Conservation (phyloP, 2,888 invertebrate genomes). For the Branchinecta sandiegonensis region DNA sequence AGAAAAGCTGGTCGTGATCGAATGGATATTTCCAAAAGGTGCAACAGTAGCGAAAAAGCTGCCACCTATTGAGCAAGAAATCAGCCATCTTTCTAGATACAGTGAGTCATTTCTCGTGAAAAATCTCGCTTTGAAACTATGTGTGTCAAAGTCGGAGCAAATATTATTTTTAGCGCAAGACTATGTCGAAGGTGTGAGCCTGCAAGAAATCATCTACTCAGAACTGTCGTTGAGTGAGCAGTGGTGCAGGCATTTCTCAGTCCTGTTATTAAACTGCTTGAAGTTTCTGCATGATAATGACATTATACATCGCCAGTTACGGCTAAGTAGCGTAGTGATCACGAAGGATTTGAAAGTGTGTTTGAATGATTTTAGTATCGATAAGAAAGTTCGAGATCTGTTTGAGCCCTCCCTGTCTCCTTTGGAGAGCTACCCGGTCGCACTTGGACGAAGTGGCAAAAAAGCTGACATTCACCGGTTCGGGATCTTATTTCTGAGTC, state of each 20-base stretch:
- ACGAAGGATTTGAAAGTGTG: not conserved
- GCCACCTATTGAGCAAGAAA: constrained; percentile 57
- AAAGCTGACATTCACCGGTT: constrained; percentile 58
- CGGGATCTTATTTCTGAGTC: constrained; percentile 51
- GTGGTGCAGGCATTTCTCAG: constrained; percentile 19
- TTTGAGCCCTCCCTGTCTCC: not conserved
- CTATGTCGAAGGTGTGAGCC: constrained; percentile 52
- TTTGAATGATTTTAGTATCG: constrained; percentile 9
- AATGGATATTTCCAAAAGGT: constrained; percentile 15
- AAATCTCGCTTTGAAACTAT: constrained; percentile 54
- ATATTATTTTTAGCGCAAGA: constrained; percentile 36
- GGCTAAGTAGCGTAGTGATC: not conserved
- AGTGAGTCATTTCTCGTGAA: constrained; percentile 56
- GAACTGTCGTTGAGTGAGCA: constrained; percentile 15
- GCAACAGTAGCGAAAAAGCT: constrained; percentile 37
- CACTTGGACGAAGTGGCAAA: constrained; percentile 42
- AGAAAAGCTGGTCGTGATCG: constrained; percentile 19
- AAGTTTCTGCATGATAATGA: constrained; percentile 23
- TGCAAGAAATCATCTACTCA: constrained; percentile 34
- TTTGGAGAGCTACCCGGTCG: constrained; percentile 34
- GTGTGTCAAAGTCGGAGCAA: constrained; percentile 29
- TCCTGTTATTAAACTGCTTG: constrained; percentile 17
- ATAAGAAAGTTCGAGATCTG: constrained; percentile 19
- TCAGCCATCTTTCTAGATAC: constrained; percentile 51
- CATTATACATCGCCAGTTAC: not conserved